Conservation (phyloP, 2,888 invertebrate species). For the Hybos culiciformis region DNA sequence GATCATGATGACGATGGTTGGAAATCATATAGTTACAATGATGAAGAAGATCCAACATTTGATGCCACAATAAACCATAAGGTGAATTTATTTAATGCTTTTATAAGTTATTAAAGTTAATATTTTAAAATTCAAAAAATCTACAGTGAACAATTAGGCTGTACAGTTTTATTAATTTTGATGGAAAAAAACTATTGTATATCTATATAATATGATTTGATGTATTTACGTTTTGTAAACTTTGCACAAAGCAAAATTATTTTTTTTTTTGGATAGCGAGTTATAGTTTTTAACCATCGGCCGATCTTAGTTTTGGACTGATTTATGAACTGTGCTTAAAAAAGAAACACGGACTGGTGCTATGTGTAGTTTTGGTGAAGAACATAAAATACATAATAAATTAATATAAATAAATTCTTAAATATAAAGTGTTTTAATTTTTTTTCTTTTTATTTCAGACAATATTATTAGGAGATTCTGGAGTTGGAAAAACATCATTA, state of each 20-base stretch:
- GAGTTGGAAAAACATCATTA: conserved; percentile 85
- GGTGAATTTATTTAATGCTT: conserved; percentile 32
- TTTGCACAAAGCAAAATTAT: too few species aligned
- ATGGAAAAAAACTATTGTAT: not conserved
- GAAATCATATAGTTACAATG: conserved; percentile 34
- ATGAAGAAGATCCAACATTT: conserved; percentile 26
- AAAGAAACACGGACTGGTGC: not conserved
- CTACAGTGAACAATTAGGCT: not conserved
- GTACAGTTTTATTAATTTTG: not conserved
- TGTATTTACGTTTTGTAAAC: too few species aligned
- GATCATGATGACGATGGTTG: conserved; percentile 28
- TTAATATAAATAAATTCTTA: not conserved
- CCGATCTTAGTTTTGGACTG: not conserved
- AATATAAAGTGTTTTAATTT: not conserved
- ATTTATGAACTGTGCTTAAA: not conserved
- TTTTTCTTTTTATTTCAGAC: conserved; percentile 47
- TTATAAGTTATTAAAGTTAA: not conserved
- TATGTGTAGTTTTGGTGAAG: too few species aligned
- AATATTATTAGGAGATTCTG: conserved; percentile 85
- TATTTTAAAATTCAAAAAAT: not conserved
- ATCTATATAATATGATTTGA: not conserved
- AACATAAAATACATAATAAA: not conserved
- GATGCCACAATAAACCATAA: conserved; percentile 52
- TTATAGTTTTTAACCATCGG: not conserved
- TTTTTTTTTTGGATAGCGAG: too few species aligned